Evolutionary conservation across 2,113 vertebrate species (phyloP), one percentile per base, ranked within the genome.

Genomic region (Paramisgurnus dabryanus): DNA sequence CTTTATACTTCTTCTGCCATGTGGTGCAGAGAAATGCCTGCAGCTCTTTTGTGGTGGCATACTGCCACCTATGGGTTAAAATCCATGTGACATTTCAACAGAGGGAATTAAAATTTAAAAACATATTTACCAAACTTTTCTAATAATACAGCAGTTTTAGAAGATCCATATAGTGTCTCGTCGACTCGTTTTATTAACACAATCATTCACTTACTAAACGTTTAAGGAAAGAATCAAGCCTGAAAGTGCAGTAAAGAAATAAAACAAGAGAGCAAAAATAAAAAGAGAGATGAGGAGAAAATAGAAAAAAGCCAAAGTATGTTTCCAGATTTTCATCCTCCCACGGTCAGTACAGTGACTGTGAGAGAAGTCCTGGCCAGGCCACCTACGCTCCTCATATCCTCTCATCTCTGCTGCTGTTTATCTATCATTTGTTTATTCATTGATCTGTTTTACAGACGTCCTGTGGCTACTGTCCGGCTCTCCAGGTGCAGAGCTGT

Each of bases 61-160:
- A 94, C 91, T 92, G 93, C 93, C 93, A 93, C 92, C 93, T 94
- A 93, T 90, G 88, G 91, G 79, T 82, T 76, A 86, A 8, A 18
- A 55, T 15, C 55, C 78, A 71, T 61, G 55, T 68, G 75, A 15
- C 64, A 68, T 49, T 43, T 43, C 61, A 66, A 39, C n/a, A 64
- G 69, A 40, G 12, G 57, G 49, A 53, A 53, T 34, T 34, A 2
- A 34, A 34, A 34, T 34, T 34, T 34, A 34, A 34, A 34, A 34
- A 34, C 27, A 34, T 34, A 34, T 34, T 34, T 34, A 34, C 27
- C 27, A 53, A 4, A 53, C 13, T 53, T 53, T 53, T 15, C 4
- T 1, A 5, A 53, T 12, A 53, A 15, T 53, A 34, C 27, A 34
- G 22, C 22, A 22, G 22, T 22, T 22, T 22, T 22, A 34, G 27